Evolutionary conservation across 1,140 invertebrate genomes (phyloP), one percentile per base, ranked within the genome.

Genomic region (Subanguina moxae): DNA sequence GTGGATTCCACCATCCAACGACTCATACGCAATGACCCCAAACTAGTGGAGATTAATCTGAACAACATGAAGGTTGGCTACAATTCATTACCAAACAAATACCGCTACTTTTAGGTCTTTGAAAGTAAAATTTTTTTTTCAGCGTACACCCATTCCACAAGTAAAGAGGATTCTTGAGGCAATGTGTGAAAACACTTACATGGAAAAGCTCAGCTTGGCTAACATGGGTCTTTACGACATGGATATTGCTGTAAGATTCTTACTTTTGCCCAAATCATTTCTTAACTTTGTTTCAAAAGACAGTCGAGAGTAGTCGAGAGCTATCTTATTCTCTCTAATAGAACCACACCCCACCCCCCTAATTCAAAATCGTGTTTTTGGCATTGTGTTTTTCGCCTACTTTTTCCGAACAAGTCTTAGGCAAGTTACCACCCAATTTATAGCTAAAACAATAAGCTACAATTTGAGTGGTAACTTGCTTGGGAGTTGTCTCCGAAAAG

Each of bases 121-220:
- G 15, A 67, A 38, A 38, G 3, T n/a, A n/a, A 38, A 32, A 11
- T 25, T 70, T 15, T 1, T 7, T 30, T 62, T 74, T 68, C 74
- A 86, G 85, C 82, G 85, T 73, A 83, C 86, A 67, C 84, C 85
- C 0, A 68, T 84, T 45, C 85, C 86, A 30, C 76, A 78, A 65
- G 75, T 86, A 57, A 73, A 82, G 27, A 76, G 84, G 61, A 59
- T 86, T 13, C 80, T 83, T 62, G 82, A 84, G 32, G 83, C 84
- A n/a, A 66, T 86, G 57, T 83, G 83, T 61, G 82, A 83, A 13
- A 86, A 86, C 74, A 84, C 83, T 42, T 70, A 82, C 52, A 68
- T 85, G 46, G 83, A 85, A 57, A 81, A 74, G 42, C 76, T 86
- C 25, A 79, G 81, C 45, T 82, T 86, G 78, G 85, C 85, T 0